These are phyloP conservation scores for Podarcis raffonei DNA, from an alignment of 2,113 vertebrate genomes.

Conservation along the genomic window DNA sequence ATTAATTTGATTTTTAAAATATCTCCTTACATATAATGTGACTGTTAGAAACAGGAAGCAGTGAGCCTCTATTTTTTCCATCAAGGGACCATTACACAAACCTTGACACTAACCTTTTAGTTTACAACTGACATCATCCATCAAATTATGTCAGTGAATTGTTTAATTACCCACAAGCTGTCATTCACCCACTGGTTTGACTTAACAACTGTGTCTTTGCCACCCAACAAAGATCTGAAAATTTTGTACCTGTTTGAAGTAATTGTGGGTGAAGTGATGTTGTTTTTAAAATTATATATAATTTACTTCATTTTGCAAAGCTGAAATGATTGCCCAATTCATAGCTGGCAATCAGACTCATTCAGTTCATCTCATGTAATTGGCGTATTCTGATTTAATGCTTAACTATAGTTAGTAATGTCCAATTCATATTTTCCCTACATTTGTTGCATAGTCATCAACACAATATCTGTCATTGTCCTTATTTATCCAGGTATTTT, in stretches of 20 bases:
- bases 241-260: constrained; percentile 2
- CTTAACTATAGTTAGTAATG: neutral
- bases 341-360: constrained; percentile 15
- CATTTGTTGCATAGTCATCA: neutral
- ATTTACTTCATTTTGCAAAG: constrained; percentile 8
- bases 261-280: constrained; percentile 5
- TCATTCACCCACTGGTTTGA: neutral
- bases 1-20: neutral
- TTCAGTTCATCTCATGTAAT: constrained; percentile 17
- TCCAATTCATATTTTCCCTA: neutral
- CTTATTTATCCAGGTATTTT: neutral
- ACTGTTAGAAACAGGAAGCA: neutral
- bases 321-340: constrained; percentile 18
- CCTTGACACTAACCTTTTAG: neutral
- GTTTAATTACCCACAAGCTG: neutral
- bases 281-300: constrained; percentile 15
- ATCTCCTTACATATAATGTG: neutral
- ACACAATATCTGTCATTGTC: neutral
- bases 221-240: neutral
- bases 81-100: neutral
- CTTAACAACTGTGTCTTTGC: constrained; percentile 7
- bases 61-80: neutral
- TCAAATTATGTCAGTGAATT: neutral
- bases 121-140: neutral
- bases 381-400: neutral